Conservation (phyloP, 1,140 invertebrate genomes). For the Nasonia longicornis region DNA sequence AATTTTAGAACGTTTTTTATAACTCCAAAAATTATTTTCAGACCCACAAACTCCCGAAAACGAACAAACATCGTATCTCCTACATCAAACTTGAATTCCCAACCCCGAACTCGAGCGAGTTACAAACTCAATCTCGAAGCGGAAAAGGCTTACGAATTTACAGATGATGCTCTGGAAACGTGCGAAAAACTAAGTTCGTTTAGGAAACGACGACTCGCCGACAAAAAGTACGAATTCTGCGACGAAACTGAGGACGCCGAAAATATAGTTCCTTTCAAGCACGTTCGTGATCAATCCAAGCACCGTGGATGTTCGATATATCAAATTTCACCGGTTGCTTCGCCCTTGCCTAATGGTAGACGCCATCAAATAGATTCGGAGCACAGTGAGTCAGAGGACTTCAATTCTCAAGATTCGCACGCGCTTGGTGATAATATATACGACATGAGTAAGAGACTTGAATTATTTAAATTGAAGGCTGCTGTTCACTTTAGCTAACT, state of each 20-base stretch:
- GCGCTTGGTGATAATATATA: conserved; percentile 48
- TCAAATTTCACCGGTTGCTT: conserved; percentile 61
- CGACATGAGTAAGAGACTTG: conserved; percentile 55
- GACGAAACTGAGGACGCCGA: conserved; percentile 82
- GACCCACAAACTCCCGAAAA: conserved; percentile 60
- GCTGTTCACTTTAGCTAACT: neutral
- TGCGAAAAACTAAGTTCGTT: conserved; percentile 86
- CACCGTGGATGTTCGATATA: conserved; percentile 60
- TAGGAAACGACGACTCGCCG: conserved; percentile 83
- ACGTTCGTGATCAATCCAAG: conserved; percentile 65
- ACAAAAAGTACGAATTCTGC: conserved; percentile 93
- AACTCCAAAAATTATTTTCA: conserved; percentile 26
- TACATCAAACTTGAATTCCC: conserved; percentile 57
- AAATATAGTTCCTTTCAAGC: conserved; percentile 83
- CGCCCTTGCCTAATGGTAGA: conserved; percentile 60
- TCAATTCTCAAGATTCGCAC: conserved; percentile 55
- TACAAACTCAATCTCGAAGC: conserved; percentile 68
- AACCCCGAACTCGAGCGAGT: conserved; percentile 59
- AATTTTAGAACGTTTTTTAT: neutral
- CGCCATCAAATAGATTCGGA: conserved; percentile 63
- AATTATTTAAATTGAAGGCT: neutral
- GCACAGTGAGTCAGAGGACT: conserved; percentile 65
- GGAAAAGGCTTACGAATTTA: conserved; percentile 87
- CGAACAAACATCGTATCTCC: conserved; percentile 61
- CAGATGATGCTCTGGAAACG: conserved; percentile 82